Evolutionary conservation across 2,797 vertebrate species (phyloP).

Genomic region (Hydrolagus colliei): DNA sequence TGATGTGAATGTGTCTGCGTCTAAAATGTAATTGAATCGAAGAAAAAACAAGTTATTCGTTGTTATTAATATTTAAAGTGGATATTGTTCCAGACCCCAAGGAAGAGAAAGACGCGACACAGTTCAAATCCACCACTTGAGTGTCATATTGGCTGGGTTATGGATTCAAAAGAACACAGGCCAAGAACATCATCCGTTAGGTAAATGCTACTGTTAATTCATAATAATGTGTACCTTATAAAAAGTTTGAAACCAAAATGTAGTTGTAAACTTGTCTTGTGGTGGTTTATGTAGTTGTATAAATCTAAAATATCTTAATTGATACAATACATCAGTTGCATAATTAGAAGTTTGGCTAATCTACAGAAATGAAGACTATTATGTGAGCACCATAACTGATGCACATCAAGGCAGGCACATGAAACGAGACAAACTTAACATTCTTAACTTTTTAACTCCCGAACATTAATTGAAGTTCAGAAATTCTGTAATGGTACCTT

Average conservation of each 20-base stretch:
- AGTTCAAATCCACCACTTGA: constrained; percentile 81
- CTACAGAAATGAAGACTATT: neutral
- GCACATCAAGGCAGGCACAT: neutral
- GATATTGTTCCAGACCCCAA: constrained; percentile 59
- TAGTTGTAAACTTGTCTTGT: neutral
- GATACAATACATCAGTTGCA: neutral
- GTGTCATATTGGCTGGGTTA: constrained; percentile 87
- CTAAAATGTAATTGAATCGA: constrained; percentile 20
- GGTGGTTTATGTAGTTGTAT: neutral
- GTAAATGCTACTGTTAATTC: constrained; percentile 46
- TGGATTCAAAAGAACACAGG: constrained; percentile 84
- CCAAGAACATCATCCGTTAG: constrained; percentile 75
- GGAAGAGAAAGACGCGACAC: constrained; percentile 84
- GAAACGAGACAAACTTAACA: too few relatives aligned
- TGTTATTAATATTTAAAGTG: neutral
- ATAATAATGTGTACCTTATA: neutral
- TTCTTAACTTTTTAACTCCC: too few relatives aligned
- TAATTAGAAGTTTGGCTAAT: neutral
- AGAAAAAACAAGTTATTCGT: constrained; percentile 22
- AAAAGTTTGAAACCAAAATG: neutral
- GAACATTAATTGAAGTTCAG: neutral
- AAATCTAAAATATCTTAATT: neutral
- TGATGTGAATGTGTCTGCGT: neutral
- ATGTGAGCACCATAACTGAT: neutral
- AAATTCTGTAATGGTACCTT: neutral